Conservation (phyloP, 2,113 vertebrate species). For the Ranitomeya imitator region DNA sequence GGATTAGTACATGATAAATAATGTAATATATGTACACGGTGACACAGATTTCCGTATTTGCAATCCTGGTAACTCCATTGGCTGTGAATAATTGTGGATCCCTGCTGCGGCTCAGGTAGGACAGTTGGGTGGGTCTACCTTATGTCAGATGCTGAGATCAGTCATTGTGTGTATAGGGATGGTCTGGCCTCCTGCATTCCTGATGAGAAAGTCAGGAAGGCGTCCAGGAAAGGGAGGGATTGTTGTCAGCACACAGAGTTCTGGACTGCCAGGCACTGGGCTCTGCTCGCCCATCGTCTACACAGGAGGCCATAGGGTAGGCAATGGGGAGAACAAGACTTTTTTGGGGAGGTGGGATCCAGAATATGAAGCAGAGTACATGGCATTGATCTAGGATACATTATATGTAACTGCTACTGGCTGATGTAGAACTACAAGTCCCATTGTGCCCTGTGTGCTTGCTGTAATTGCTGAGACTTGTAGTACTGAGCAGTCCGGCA, state of each 20-base stretch:
- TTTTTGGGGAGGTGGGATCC: background rate
- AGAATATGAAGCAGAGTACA: background rate
- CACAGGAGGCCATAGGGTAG: background rate
- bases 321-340: background rate
- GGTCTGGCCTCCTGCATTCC: slow-evolving; percentile 18
- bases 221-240: background rate
- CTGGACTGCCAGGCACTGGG: background rate
- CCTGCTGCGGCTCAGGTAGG: background rate
- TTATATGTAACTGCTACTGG: background rate
- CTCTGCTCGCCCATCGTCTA: background rate
- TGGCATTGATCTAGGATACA: background rate
- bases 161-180: background rate
- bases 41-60: background rate
- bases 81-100: background rate
- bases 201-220: background rate
- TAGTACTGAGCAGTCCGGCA: background rate
- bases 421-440: background rate
- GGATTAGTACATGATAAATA: background rate
- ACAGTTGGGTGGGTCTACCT: background rate
- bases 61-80: background rate
- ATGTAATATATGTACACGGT: background rate
- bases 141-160: background rate
- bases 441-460: background rate
- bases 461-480: background rate
- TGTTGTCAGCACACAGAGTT: background rate